These are phyloP conservation scores for Asobara japonica DNA, from an alignment of 1,140 invertebrate genomes.

Conservation along the genomic window DNA sequence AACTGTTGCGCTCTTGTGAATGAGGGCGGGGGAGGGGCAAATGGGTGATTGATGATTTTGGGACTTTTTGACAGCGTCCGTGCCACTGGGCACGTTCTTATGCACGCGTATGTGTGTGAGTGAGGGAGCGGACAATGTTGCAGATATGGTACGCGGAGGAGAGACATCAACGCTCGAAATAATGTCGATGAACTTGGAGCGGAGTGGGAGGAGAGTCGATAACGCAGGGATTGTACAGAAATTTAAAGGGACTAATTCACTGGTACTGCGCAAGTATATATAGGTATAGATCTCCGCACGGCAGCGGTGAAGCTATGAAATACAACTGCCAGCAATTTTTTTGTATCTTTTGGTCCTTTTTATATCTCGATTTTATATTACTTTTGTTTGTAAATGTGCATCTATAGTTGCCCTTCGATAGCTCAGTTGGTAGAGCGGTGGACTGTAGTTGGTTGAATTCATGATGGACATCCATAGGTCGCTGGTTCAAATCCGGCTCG, in stretches of 20 bases:
- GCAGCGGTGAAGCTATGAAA: too few relatives aligned
- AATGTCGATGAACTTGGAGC: background rate
- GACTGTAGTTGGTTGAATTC: constrained; percentile 59
- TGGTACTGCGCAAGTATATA: too few relatives aligned
- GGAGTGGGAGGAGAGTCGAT: background rate
- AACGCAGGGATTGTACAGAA: background rate
- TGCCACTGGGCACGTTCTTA: background rate
- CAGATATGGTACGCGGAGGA: background rate
- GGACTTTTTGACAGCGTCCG: background rate
- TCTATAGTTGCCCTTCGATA: constrained; percentile 53
- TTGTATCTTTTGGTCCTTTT: too few relatives aligned
- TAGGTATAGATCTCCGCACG: too few relatives aligned
- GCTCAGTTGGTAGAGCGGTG: constrained; percentile 68
- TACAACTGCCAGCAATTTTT: too few relatives aligned
- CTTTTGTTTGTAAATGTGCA: too few relatives aligned
- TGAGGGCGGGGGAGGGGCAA: background rate
- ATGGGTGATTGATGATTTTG: background rate
- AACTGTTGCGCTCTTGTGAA: background rate
- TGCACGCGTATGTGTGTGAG: background rate
- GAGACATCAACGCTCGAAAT: background rate
- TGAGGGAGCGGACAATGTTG: background rate
- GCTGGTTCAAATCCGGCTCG: constrained; percentile 78
- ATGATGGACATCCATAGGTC: constrained; percentile 69
- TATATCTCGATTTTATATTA: too few relatives aligned
- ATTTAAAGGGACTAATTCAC: too few relatives aligned